Evolutionary conservation across 2,797 vertebrate genomes (phyloP).

Genomic region (Lagorchestes hirsutus): DNA sequence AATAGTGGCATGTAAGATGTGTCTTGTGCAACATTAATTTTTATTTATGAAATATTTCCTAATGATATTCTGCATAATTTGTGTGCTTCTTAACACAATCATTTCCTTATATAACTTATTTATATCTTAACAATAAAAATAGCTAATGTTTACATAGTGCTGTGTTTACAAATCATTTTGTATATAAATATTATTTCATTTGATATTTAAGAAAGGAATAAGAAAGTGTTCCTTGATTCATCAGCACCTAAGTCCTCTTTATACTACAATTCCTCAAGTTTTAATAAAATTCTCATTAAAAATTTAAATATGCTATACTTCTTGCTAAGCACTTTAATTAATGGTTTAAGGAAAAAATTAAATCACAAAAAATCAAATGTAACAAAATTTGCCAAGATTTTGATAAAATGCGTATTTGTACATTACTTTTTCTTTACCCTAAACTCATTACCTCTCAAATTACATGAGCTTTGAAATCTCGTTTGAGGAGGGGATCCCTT

Average conservation of each 20-base stretch:
- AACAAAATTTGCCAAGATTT: neutral
- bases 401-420: neutral
- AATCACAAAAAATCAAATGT: neutral
- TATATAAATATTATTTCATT: neutral
- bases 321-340: neutral
- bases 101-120: neutral
- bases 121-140: neutral
- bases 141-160: neutral
- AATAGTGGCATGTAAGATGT: neutral
- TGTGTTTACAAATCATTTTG: neutral
- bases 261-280: conserved; percentile 56
- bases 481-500: neutral
- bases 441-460: neutral
- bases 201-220: neutral
- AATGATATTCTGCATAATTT: conserved; percentile 10
- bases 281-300: conserved; percentile 41
- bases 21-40: neutral
- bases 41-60: conserved; percentile 19
- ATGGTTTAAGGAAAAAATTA: neutral
- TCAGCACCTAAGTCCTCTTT: conserved; percentile 18
- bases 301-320: neutral
- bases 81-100: conserved; percentile 28
- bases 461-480: neutral
- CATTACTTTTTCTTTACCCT: neutral
- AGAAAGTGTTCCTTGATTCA: neutral